Base-by-base conservation (phyloP, 2,888 invertebrate genomes). In the Noctuana brunneofusca region DNA sequence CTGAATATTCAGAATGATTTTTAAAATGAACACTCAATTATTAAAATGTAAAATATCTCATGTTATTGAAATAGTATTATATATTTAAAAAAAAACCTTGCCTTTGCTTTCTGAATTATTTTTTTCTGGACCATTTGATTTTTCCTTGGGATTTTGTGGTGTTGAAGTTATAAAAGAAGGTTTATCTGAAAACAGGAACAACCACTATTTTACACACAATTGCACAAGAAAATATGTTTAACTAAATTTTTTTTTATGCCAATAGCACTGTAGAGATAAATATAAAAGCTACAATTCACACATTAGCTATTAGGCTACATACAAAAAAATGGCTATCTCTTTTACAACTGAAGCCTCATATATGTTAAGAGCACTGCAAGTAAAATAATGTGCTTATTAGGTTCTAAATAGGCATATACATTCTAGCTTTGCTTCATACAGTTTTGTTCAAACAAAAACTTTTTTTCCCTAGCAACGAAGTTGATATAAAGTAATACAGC, bases 71-170 rank as follows among this genome's bases (percentile, higher is more conserved):
- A n/a, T n/a, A n/a, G n/a, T n/a, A n/a, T n/a, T n/a, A 14, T 4
- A 27, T 2, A 18, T 18, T 9, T 18, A 6, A 2, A 16, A 14
- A 27, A 38, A 16, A 38, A 14, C 16, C 46, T 27, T 75, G 86
- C 89, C 89, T 76, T 86, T 80, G 71, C 83, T 83, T 75, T 84
- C 87, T 54, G 83, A 80, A 72, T 81, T 12, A 11, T 4, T 20
- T 12, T 46, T 20, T 11, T 46, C 43, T 46, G 18, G 3, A 30
- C 84, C 83, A 54, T 84, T 79, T 58, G 78, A 73, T 62, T 75
- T 76, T 62, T 85, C 83, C 64, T 82, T 86, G 65, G 79, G 81
- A 59, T 76, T 78, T 67, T 81, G 80, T 35, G 83, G 81, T 58
- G 84, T 82, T 12, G 87, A 83, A 48, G 83, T 82, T 14, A 74